A percentile compares a stretch with the other conserved stretches of the same genome.
phyloP scores from a whole-genome alignment of 2,797 vertebrate species.

The Neoniphon sammara region DNA sequence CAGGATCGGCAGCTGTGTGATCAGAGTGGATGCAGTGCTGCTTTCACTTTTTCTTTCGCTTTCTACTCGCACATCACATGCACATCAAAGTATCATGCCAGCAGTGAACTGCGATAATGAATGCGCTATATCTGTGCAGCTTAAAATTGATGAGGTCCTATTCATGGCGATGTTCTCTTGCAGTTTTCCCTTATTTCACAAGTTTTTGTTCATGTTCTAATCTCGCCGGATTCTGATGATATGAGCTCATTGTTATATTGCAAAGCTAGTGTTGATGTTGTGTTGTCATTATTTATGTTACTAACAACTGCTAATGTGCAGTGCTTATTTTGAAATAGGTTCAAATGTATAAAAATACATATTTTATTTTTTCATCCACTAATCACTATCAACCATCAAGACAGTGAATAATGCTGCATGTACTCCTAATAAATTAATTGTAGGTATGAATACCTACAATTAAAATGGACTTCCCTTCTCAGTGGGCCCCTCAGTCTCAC shows the following conservation, averaged over 20 bases:
- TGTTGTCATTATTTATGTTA: constrained; percentile 22
- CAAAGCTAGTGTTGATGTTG: background rate
- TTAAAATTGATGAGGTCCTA: constrained; percentile 68
- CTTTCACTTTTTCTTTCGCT: constrained; percentile 71
- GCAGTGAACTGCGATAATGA: constrained; percentile 75
- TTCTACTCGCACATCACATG: constrained; percentile 76
- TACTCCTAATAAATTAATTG: too few relatives aligned
- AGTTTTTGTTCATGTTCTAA: constrained; percentile 51
- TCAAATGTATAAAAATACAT: background rate
- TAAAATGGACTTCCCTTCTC: background rate
- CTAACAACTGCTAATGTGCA: constrained; percentile 1
- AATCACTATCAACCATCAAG: background rate
- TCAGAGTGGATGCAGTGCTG: constrained; percentile 68
- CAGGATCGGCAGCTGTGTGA: constrained; percentile 70
- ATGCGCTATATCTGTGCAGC: constrained; percentile 73
- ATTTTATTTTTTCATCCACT: constrained; percentile 1
- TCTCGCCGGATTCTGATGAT: constrained; percentile 45
- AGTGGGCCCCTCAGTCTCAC: background rate
- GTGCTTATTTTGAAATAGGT: background rate
- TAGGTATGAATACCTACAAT: background rate
- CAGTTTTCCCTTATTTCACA: constrained; percentile 20
- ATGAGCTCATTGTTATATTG: constrained; percentile 26
- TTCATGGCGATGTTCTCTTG: constrained; percentile 47
- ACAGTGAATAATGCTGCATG: background rate
- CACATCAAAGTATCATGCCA: constrained; percentile 78